Percentiles rank a stretch among this genome's conserved stretches.
Conservation (phyloP, 2,888 invertebrate genomes). For the Mimachlamys varia region DNA sequence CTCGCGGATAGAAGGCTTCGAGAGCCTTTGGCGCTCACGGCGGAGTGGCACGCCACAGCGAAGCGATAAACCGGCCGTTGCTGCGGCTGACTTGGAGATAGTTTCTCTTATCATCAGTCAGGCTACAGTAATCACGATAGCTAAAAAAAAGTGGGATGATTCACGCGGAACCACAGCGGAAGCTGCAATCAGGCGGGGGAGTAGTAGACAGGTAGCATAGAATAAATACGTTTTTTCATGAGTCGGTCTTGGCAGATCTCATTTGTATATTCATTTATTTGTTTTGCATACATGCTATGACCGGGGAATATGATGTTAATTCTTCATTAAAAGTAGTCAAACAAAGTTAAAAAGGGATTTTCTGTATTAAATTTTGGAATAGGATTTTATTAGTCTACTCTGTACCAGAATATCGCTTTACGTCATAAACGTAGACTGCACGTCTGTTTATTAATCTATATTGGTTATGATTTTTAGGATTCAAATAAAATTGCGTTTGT, state of each 20-base stretch:
- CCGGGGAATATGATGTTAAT: too few species aligned
- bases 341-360: too few species aligned
- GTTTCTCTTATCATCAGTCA: constrained; percentile 19
- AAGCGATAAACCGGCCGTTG: constrained; percentile 16
- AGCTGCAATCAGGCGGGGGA: constrained; percentile 26
- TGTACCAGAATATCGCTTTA: too few species aligned
- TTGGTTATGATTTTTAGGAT: too few species aligned
- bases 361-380: too few species aligned
- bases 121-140: constrained; percentile 25
- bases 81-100: background rate
- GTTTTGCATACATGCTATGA: too few species aligned
- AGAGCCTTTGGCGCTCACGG: background rate
- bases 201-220: constrained; percentile 10
- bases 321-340: too few species aligned
- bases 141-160: constrained; percentile 23
- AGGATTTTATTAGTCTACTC: too few species aligned
- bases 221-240: background rate
- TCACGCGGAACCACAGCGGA: constrained; percentile 33
- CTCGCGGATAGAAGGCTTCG: background rate
- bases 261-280: too few species aligned
- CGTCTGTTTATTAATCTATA: too few species aligned
- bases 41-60: constrained; percentile 31
- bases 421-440: too few species aligned
- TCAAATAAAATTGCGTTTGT: too few species aligned
- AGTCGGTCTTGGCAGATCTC: background rate